phyloP scores from a whole-genome alignment of 2,113 vertebrate genomes.

The Gallinago paraguaiae region DNA sequence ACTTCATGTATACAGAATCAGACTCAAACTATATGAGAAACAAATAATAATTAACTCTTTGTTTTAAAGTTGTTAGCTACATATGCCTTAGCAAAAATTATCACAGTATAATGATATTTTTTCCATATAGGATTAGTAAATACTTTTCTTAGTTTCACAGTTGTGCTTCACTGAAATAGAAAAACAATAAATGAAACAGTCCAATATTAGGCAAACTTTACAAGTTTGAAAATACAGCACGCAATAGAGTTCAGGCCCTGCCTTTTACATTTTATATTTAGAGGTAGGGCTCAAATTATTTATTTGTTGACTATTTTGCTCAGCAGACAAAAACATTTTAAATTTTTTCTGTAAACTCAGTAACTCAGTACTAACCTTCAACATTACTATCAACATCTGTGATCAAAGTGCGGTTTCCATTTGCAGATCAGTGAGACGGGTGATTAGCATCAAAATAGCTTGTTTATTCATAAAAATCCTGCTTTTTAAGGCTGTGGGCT shows the following conservation, averaged over 20 bases:
- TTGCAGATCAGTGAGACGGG: background rate
- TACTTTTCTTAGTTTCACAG: background rate
- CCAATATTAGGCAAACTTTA: background rate
- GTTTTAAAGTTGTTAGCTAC: background rate
- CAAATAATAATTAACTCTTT: background rate
- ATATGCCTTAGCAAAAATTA: background rate
- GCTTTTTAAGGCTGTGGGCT: background rate
- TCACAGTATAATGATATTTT: background rate
- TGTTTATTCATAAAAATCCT: background rate
- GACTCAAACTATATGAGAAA: background rate
- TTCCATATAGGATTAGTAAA: background rate
- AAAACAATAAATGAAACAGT: background rate
- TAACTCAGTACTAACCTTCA: background rate
- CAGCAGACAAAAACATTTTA: background rate
- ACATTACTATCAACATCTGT: background rate
- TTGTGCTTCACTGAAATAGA: background rate
- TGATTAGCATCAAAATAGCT: background rate
- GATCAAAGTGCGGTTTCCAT: background rate
- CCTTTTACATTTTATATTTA: background rate
- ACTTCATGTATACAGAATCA: background rate
- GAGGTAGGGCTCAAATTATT: background rate
- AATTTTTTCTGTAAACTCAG: background rate
- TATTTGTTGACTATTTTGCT: conserved; percentile 7
- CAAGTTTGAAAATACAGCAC: background rate
- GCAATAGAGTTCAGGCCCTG: background rate